Percentiles rank a stretch among this genome's conserved stretches.
These are phyloP conservation scores for Aspiorhynchus laticeps DNA, from an alignment of 2,113 vertebrate genomes.

Conservation along the genomic window DNA sequence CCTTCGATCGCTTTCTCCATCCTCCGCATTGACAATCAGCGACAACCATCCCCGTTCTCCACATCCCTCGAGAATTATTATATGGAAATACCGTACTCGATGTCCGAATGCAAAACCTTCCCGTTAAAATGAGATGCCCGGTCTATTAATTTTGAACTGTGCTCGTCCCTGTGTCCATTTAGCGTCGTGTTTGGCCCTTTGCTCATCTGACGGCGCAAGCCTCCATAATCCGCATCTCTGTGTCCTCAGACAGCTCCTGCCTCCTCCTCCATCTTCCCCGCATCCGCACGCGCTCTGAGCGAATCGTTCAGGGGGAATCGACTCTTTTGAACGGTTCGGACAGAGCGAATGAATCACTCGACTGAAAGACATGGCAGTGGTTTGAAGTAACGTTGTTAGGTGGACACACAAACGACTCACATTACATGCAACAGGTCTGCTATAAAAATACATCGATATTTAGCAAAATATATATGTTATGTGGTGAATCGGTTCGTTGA, in stretches of 20 bases:
- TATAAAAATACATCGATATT: background rate
- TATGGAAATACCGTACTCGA: conserved; percentile 6
- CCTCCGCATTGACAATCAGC: background rate
- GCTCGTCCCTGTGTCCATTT: background rate
- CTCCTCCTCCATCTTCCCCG: conserved; percentile 72
- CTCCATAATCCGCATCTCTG: conserved; percentile 70
- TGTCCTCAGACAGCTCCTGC: conserved; percentile 60
- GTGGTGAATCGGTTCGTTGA: background rate
- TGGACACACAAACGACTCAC: background rate
- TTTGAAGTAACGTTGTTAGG: background rate
- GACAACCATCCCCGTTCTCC: background rate
- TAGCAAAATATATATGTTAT: background rate
- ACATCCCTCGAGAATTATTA: background rate
- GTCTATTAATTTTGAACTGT: background rate
- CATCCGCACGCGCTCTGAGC: conserved; percentile 63
- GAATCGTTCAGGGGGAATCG: background rate
- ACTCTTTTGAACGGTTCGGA: background rate
- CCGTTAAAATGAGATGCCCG: background rate
- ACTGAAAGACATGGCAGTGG: background rate
- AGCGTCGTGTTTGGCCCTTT: background rate
- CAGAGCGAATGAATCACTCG: too few relatives aligned
- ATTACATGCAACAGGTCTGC: background rate
- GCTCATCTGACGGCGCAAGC: conserved; percentile 3
- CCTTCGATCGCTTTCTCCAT: background rate
- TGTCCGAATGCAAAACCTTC: background rate